Evolutionary conservation across 2,888 invertebrate genomes (phyloP), one percentile per base, ranked within the genome.

Genomic region (Mantis religiosa): DNA sequence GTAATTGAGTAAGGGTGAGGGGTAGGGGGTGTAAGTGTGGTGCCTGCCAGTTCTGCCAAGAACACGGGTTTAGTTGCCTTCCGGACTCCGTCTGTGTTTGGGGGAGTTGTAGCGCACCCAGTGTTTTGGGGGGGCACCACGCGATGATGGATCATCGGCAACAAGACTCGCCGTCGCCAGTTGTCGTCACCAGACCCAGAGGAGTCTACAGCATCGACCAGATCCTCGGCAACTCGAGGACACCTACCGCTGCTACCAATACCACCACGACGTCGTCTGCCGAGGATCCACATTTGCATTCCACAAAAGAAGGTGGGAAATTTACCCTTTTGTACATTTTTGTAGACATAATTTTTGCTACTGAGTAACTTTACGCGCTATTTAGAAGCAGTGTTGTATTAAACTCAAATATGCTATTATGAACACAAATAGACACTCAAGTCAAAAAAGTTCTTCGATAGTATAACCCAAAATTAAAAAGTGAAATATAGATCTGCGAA

Each of bases 141-240:
- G 71, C 41, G 34, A 89, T 90, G 89, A 89, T 89, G 89, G 89
- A 90, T 84, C 89, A 88, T 28, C 82, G 86, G 27, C 34, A 34
- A 71, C 88, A 83, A 28, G 87, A 87, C 71, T n/a, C 81, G 14
- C 82, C 84, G 54, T 71, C 54, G 20, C 83, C 89, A 8, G 88
- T 87, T 85, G 89, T 85, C 41, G 85, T 89, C 7, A 89, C 91
- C 89, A 92, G 93, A 88, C 93, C 93, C 86, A 92, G 93, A 89
- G 93, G 92, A 85, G 92, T 93, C 71, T 93, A 94, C 91, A 93
- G 93, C 92, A 93, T 93, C 90, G 93, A 93, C 90, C 93, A 93
- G 91, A 93, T 93, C 89, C 91, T 94, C 89, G 93, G 93, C 91
- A 93, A 92, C 90, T 91, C 91, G 7, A 85, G 89, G n/a, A n/a